Percentiles rank a stretch among this genome's conserved stretches.
Conservation (phyloP, 1,140 invertebrate genomes). For the Leptopilina boulardi region DNA sequence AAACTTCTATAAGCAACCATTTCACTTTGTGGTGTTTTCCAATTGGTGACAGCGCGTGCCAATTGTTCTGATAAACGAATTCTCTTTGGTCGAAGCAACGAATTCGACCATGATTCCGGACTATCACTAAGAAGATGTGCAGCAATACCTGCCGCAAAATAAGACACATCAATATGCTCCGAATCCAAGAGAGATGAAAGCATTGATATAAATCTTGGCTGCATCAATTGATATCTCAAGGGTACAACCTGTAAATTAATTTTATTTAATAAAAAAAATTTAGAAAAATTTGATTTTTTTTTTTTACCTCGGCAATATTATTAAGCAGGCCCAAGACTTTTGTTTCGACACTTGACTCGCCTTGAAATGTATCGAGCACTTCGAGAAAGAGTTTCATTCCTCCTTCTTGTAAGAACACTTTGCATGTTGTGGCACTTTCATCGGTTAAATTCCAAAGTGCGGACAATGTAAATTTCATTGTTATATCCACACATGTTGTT, state of each 20-base stretch:
- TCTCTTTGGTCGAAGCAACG: constrained; percentile 65
- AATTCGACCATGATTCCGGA: constrained; percentile 75
- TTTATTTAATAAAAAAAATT: neutral
- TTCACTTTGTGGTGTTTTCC: constrained; percentile 85
- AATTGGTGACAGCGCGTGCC: constrained; percentile 80
- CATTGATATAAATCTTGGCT: constrained; percentile 80
- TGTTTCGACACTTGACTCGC: constrained; percentile 84
- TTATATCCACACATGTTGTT: constrained; percentile 81
- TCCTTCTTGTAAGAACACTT: constrained; percentile 83
- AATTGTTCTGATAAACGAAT: constrained; percentile 78
- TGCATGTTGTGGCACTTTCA: constrained; percentile 84
- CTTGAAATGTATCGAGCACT: constrained; percentile 81
- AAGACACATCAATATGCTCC: constrained; percentile 86
- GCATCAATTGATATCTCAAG: constrained; percentile 80
- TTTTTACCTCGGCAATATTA: constrained; percentile 87
- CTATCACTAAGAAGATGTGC: constrained; percentile 85
- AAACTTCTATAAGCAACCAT: constrained; percentile 92
- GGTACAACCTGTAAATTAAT: constrained; percentile 62
- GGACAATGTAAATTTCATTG: constrained; percentile 88
- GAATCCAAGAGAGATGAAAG: constrained; percentile 81
- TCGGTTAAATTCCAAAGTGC: constrained; percentile 91
- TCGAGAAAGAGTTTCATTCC: constrained; percentile 84
- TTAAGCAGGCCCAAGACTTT: constrained; percentile 89
- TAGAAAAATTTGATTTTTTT: constrained; percentile 1
- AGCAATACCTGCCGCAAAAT: constrained; percentile 89